These are phyloP conservation scores for human DNA, from an alignment of 2,113 vertebrate species.

Conservation along the genomic window DNA sequence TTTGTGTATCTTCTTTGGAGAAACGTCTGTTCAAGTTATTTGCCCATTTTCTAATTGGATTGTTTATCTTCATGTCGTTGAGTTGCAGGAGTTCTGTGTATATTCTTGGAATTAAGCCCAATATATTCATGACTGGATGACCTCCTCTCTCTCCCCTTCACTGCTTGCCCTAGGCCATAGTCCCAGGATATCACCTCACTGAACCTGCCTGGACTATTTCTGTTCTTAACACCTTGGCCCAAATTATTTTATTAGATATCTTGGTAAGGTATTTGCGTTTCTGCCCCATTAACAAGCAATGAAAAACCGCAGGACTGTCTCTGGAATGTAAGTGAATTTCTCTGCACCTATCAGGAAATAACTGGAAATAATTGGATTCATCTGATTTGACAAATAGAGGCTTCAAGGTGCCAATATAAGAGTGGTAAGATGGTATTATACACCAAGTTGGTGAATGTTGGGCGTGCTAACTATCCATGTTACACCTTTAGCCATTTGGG, in stretches of 20 bases:
- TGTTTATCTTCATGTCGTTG: background rate
- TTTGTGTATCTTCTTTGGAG: background rate
- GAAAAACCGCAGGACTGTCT: background rate
- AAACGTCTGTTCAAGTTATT: background rate
- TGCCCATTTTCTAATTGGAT: background rate
- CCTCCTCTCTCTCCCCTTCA: fast-evolving
- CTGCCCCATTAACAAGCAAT: background rate
- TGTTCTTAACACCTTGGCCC: background rate
- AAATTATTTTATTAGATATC: background rate
- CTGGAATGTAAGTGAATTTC: background rate
- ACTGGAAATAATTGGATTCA: background rate
- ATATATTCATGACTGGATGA: background rate
- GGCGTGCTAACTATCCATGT: background rate
- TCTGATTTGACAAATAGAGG: background rate
- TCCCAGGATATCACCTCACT: background rate
- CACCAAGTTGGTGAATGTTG: background rate
- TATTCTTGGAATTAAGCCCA: background rate
- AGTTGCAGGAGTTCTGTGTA: background rate
- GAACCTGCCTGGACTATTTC: background rate
- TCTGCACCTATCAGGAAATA: background rate
- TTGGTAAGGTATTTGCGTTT: background rate
- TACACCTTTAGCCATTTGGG: background rate
- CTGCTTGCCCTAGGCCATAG: background rate
- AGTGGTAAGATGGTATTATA: background rate
- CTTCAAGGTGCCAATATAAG: background rate